Base-by-base conservation (phyloP, 2,797 vertebrate genomes). In the Scomberomorus guttatus region DNA sequence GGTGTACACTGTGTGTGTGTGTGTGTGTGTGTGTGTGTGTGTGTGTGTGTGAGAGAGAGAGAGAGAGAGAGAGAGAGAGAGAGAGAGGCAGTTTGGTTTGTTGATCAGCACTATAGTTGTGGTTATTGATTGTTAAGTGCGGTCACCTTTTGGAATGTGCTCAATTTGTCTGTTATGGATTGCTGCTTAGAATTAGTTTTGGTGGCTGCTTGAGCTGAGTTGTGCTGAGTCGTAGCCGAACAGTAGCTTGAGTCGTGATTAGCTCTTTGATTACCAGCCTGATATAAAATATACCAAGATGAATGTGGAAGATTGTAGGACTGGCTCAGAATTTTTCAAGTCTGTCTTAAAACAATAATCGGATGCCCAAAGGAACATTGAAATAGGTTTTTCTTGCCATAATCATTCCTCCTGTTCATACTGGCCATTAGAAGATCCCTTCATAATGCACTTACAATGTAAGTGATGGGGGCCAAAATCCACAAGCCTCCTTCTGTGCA, bases 31-130 rank as follows among this genome's bases (percentile, higher is more conserved):
- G 37, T 50, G 42, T 44, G 42, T 17, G 42, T 44, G 42, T 44
- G 42, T 44, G 42, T 44, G 42, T 44, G 14, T 4, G 42, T 15
- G 39, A 11, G 29, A 32, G n/a, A n/a, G n/a, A n/a, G n/a, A n/a
- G n/a, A n/a, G n/a, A n/a, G n/a, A n/a, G n/a, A n/a, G n/a, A n/a
- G n/a, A n/a, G n/a, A n/a, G 29, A 32, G 29, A 29, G 27, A 29
- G 27, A 29, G 27, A 42, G 39, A 42, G n/a, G n/a, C n/a, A n/a
- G 10, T 60, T 75, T 59, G n/a, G 34, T 52, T 68, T 80, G 71
- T 61, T 82, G 32, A 58, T 64, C 75, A 81, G 52, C n/a, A 37
- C 63, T 57, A 42, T 59, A 64, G 17, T 39, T 77, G 61, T 81
- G 64, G 56, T 79, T 77, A 83, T 67, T 77, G 78, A 81, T 63